A percentile compares a stretch with the other conserved stretches of the same genome.
Conservation (phyloP, 2,888 invertebrate genomes). For the Melanchra persicariae region DNA sequence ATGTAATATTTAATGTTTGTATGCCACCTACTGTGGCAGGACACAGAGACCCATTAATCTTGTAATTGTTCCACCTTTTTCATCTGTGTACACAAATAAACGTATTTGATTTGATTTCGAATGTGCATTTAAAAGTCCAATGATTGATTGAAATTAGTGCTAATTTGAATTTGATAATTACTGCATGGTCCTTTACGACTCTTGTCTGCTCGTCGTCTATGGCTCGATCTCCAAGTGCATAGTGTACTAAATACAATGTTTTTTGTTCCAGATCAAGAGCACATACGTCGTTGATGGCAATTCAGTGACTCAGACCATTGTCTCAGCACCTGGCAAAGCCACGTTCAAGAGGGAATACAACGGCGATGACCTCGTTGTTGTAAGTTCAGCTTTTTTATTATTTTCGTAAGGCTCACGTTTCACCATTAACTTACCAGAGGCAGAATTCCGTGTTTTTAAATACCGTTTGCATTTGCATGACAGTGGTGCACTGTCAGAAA, state of each 20-base stretch:
- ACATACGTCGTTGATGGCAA: slow-evolving; percentile 76
- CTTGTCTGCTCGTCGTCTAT: neutral
- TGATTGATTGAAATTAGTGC: neutral
- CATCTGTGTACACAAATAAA: too few species aligned
- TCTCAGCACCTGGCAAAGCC: slow-evolving; percentile 57
- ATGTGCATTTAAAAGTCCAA: too few species aligned
- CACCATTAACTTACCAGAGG: too few species aligned
- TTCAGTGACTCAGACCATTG: slow-evolving; percentile 73
- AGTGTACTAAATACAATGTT: neutral
- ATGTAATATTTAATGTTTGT: too few species aligned
- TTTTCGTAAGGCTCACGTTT: neutral
- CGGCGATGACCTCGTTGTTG: slow-evolving; percentile 74
- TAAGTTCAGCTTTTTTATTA: slow-evolving; percentile 61
- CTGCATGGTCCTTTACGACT: neutral
- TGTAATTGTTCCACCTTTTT: too few species aligned
- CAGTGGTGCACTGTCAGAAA: too few species aligned
- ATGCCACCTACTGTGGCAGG: too few species aligned
- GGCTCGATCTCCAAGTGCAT: neutral
- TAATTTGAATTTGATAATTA: neutral
- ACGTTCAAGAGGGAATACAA: slow-evolving; percentile 75
- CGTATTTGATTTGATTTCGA: too few species aligned
- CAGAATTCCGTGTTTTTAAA: too few species aligned
- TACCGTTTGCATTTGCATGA: too few species aligned
- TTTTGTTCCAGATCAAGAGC: slow-evolving; percentile 70
- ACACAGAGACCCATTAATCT: too few species aligned